Percentiles rank a stretch among this genome's conserved stretches.
Evolutionary conservation across 2,888 invertebrate species (phyloP).

Genomic region (Cinara cedri): DNA sequence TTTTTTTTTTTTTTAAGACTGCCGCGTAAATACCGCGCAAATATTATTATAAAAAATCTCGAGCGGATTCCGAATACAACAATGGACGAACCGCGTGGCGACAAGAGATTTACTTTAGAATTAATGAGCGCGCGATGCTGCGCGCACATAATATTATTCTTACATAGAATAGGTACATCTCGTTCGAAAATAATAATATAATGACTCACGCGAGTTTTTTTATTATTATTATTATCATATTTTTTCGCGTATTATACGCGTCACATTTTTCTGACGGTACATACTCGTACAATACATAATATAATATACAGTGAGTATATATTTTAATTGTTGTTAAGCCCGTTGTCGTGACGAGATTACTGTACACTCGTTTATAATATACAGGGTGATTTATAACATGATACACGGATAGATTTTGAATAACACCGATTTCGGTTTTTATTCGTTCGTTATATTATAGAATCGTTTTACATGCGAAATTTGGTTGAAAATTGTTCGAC

Average conservation of each 20-base stretch:
- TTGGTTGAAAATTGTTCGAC: no score
- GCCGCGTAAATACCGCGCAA: background rate
- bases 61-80: background rate
- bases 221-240: no score
- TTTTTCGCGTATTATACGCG: background rate
- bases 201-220: background rate
- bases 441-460: no score
- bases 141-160: background rate
- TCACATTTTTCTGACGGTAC: background rate
- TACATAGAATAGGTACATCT: background rate
- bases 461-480: no score
- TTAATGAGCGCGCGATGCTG: constrained; percentile 3
- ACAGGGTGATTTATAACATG: no score
- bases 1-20: no score
- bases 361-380: no score
- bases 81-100: background rate
- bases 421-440: no score
- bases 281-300: background rate
- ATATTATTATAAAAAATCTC: no score
- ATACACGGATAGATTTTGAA: no score
- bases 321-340: no score
- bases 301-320: background rate
- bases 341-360: background rate
- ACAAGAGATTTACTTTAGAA: constrained; percentile 7
- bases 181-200: constrained; percentile 4